phyloP scores from a whole-genome alignment of 2,888 invertebrate genomes.

The Nephrotoma appendiculata region DNA sequence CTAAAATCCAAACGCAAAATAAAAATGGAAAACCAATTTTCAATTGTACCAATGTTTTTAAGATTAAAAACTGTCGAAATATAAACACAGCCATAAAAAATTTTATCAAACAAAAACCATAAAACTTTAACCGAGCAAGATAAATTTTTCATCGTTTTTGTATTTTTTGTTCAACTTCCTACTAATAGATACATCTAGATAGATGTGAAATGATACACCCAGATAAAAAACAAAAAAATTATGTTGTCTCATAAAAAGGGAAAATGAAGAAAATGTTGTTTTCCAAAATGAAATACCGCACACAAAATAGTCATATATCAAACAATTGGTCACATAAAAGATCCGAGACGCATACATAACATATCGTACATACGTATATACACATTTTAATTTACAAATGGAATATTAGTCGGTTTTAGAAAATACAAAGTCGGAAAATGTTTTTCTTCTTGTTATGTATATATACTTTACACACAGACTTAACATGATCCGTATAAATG shows the following conservation, averaged over 20 bases:
- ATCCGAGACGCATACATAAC: not conserved
- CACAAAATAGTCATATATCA: not conserved
- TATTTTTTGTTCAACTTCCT: not conserved
- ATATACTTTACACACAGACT: not conserved
- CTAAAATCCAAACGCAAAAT: not conserved
- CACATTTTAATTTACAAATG: not conserved
- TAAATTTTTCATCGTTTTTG: not conserved
- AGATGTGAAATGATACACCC: not conserved
- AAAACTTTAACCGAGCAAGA: not conserved
- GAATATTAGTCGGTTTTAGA: not conserved
- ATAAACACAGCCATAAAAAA: not conserved
- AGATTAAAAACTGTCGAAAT: not conserved
- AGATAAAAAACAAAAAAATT: not conserved
- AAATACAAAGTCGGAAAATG: not conserved
- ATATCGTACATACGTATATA: not conserved
- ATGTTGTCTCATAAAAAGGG: not conserved
- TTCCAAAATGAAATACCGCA: not conserved
- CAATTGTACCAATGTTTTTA: not conserved
- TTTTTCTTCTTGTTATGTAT: not conserved
- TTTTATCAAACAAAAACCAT: not conserved
- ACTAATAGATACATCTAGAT: not conserved
- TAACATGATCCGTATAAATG: not conserved
- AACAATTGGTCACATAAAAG: not conserved
- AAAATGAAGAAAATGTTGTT: not conserved
- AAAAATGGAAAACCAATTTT: not conserved